A percentile compares a stretch with the other conserved stretches of the same genome.
Conservation (phyloP, 2,888 invertebrate species). For the Cinara cedri region DNA sequence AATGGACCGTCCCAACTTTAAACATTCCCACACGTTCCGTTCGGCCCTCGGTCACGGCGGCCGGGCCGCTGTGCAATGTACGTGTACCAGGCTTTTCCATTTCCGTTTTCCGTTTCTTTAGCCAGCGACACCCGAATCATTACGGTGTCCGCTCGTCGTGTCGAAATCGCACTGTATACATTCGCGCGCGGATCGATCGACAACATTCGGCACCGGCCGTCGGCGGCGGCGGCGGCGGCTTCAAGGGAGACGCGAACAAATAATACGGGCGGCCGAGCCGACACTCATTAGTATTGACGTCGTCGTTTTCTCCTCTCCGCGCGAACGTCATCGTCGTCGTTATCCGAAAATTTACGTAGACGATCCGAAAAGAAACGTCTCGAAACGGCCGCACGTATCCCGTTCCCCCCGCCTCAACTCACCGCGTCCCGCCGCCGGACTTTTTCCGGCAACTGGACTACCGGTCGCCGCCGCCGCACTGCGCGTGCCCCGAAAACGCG, state of each 20-base stretch:
- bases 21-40: too few relatives aligned
- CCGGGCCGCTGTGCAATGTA: too few relatives aligned
- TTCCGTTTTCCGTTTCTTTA: too few relatives aligned
- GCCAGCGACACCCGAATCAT: not conserved
- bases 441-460: too few relatives aligned
- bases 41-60: too few relatives aligned
- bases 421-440: too few relatives aligned
- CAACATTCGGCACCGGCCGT: not conserved
- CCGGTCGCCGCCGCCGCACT: too few relatives aligned
- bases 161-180: not conserved
- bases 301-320: not conserved
- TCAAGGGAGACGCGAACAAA: not conserved
- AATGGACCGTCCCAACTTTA: too few relatives aligned
- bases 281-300: constrained; percentile 7
- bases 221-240: too few relatives aligned
- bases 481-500: too few relatives aligned
- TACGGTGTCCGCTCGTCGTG: not conserved
- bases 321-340: not conserved
- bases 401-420: not conserved
- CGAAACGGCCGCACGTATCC: not conserved
- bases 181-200: not conserved
- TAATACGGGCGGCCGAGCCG: not conserved
- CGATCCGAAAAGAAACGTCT: too few relatives aligned
- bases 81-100: too few relatives aligned
- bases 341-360: not conserved